These are phyloP conservation scores for Heteromormyrus szaboi DNA, from an alignment of 2,797 vertebrate genomes.

Conservation along the genomic window DNA sequence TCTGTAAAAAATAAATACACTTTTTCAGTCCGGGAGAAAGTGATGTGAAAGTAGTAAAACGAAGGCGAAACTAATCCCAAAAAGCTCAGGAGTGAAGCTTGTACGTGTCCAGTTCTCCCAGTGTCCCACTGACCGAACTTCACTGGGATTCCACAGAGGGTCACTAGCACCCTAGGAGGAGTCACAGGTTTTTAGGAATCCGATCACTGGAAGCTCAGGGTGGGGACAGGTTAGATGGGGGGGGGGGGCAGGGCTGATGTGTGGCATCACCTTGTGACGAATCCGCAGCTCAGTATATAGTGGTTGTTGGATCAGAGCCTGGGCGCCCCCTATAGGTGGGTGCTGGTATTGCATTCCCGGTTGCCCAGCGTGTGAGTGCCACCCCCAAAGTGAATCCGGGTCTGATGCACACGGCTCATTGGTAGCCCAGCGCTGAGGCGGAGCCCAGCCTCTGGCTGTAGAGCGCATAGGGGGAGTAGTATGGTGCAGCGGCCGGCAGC, in stretches of 20 bases:
- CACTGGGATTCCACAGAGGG: slow-evolving; percentile 3
- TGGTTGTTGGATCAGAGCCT: background rate
- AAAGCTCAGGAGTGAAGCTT: slow-evolving; percentile 31
- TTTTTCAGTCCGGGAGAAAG: slow-evolving; percentile 49
- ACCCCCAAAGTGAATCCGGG: background rate
- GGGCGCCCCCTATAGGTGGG: background rate
- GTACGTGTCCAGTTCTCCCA: slow-evolving; percentile 45
- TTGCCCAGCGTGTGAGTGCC: background rate
- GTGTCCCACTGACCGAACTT: slow-evolving; percentile 7
- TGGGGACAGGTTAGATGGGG: background rate
- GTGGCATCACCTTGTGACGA: background rate
- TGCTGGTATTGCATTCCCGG: background rate
- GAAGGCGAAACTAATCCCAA: slow-evolving; percentile 32
- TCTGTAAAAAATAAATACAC: slow-evolving; percentile 62
- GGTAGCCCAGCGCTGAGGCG: slow-evolving; percentile 75
- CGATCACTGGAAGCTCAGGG: slow-evolving; percentile 33
- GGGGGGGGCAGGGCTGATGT: background rate
- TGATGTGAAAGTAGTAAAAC: slow-evolving; percentile 35
- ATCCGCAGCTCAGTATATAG: background rate
- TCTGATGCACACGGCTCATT: slow-evolving; percentile 47
- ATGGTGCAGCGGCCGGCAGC: slow-evolving; percentile 79
- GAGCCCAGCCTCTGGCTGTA: slow-evolving; percentile 94
- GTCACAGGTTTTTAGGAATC: slow-evolving; percentile 25
- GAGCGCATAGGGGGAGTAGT: slow-evolving; percentile 93
- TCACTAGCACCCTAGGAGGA: slow-evolving; percentile 16